Evolutionary conservation across 1,140 invertebrate species (phyloP), one percentile per base, ranked within the genome.

Genomic region (Habropoda laboriosa): DNA sequence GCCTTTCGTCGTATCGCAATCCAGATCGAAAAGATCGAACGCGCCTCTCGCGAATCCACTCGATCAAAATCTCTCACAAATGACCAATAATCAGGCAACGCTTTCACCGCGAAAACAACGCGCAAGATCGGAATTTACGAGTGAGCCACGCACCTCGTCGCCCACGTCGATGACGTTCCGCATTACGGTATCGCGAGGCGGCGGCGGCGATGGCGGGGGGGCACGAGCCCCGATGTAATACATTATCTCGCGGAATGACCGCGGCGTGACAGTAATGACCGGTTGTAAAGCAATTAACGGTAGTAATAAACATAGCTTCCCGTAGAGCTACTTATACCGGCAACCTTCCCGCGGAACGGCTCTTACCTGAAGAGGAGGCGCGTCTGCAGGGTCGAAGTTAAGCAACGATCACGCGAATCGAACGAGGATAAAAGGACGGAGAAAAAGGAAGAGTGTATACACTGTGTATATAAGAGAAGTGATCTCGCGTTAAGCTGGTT

Each of bases 161-260:
- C 79, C 82, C 79, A 85, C 83, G 66, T 75, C 40, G 57, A 74
- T 32, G 63, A 76, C 42, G 60, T 64, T 64, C 64, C 49, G 71
- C 60, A 61, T 51, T 80, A 68, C 76, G 45, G 40, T 55, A 79
- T 58, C 64, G 45, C 49, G 30, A 27, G 38, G 21, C 30, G 24
- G n/a, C n/a, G n/a, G n/a, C n/a, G 60, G n/a, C 30, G 18, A 42
- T 21, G 42, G 40, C 21, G 45, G 49, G 30, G 32, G 24, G 40
- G 73, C 72, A 49, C 51, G 71, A 80, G 61, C 30, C 45, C n/a
- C 77, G 35, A 73, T 82, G 86, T 81, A 88, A 87, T 87, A 82
- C 85, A 87, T 89, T 89, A 89, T 87, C 80, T 80, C 80, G 80
- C 73, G 86, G 73, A 89, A 89, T 86, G 81, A 88, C 76, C 85